These are phyloP conservation scores for Netelia melanura DNA, from an alignment of 2,888 invertebrate species.

Conservation along the genomic window DNA sequence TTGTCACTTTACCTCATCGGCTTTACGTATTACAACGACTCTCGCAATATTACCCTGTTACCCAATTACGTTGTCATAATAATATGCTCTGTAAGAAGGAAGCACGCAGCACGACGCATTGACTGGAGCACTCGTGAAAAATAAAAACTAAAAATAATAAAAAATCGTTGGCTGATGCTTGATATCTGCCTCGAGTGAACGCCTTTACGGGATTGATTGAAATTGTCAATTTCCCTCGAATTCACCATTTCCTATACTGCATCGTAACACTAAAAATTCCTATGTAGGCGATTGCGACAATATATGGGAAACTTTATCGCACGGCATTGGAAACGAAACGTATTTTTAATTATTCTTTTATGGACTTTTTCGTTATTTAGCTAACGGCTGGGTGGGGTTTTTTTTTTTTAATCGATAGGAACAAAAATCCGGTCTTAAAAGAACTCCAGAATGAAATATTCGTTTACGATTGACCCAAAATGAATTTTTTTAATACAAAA, in stretches of 20 bases:
- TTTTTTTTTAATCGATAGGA: neutral
- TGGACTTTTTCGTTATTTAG: neutral
- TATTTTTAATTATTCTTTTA: neutral
- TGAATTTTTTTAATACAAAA: too few relatives aligned
- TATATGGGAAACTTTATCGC: neutral
- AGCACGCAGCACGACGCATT: slow-evolving; percentile 66
- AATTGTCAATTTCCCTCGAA: slow-evolving; percentile 8
- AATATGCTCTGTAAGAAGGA: slow-evolving; percentile 48
- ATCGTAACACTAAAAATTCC: neutral
- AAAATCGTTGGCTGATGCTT: slow-evolving; percentile 36
- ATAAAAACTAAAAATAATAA: slow-evolving; percentile 4
- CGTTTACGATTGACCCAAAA: too few relatives aligned
- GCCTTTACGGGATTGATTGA: slow-evolving; percentile 17
- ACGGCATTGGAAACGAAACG: neutral
- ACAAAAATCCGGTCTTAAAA: neutral
- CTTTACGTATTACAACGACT: neutral
- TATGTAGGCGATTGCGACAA: neutral
- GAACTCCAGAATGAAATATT: too few relatives aligned
- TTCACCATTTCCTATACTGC: neutral
- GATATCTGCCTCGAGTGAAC: slow-evolving; percentile 33
- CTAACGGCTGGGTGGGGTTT: neutral
- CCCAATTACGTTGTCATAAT: slow-evolving; percentile 33
- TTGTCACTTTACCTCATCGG: neutral
- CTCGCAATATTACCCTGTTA: slow-evolving; percentile 13
- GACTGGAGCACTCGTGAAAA: slow-evolving; percentile 43